Base-by-base conservation (phyloP, 2,888 invertebrate genomes). In the Cheilosia pagana region DNA sequence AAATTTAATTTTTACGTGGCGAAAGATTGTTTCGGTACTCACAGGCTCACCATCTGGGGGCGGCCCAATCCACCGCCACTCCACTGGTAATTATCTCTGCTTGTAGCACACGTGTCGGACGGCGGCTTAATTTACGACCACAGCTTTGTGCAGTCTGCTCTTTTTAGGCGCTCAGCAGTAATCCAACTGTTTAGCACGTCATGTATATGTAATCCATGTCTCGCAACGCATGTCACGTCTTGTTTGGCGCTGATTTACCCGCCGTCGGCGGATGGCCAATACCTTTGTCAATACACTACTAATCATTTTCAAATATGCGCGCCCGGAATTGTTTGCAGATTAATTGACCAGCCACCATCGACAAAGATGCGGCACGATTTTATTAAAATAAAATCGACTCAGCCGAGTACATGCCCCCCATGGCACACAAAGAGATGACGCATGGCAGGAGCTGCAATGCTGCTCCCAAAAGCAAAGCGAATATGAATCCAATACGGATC, bases 161-260 rank as follows among this genome's bases (percentile, higher is more conserved):
- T 53, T 16, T 35, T 43, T 8, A 74, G 48, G 67, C 74, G 60
- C 31, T 25, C 31, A 31, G 52, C 59, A 55, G 68, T 83, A 83
- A 83, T 83, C 79, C 79, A 74, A 65, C 79, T 75, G 74, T 70
- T 79, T 75, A 83, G 79, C 83, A 78, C 74, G 74, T 79, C 78
- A 75, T 83, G 79, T 75, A 83, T 83, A 83, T 83, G 79, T 83
- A 83, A 83, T 83, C 83, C 74, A 45, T 70, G 74, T 74, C 75
- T 70, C 74, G 63, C 68, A 83, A 83, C 79, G 45, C 68, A 70
- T 70, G 79, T 53, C 83, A 83, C 83, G 83, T 75, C 43, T 74
- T 43, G 67, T 67, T 41, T 53, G 52, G 48, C 23, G 41, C 68
- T 16, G 21, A n/a, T 63, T 57, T 60, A 43, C 62, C 48, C 67